phyloP scores from a whole-genome alignment of 2,888 invertebrate species.

The Hyles lineata region DNA sequence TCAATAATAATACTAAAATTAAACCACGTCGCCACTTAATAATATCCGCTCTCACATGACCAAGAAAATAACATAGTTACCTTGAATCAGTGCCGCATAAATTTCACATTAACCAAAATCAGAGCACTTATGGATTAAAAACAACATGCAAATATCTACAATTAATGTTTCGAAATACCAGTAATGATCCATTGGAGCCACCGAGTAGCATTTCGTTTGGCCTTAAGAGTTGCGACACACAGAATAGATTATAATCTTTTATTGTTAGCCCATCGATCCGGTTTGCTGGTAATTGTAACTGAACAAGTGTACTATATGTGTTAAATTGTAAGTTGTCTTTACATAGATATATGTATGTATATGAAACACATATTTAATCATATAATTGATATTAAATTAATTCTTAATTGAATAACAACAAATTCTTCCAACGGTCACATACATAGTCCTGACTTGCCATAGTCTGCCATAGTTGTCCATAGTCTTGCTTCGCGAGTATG shows the following conservation, averaged over 20 bases:
- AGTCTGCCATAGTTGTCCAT: no score
- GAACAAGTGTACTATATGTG: neutral
- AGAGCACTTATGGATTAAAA: slow-evolving; percentile 26
- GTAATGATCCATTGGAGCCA: slow-evolving; percentile 66
- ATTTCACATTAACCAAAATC: slow-evolving; percentile 28
- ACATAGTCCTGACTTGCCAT: no score
- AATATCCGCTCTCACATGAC: neutral
- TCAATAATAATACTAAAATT: no score
- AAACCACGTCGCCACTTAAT: no score
- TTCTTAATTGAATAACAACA: no score
- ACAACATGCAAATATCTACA: slow-evolving; percentile 20
- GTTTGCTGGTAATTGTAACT: neutral
- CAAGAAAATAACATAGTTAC: neutral
- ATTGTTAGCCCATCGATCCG: slow-evolving; percentile 24
- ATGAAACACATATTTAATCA: no score
- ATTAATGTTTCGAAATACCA: slow-evolving; percentile 28
- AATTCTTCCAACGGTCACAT: no score
- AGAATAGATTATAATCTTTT: slow-evolving; percentile 24
- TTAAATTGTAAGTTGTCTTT: neutral
- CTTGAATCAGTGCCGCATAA: neutral
- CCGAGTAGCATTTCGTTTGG: slow-evolving; percentile 73
- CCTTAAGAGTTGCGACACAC: slow-evolving; percentile 70
- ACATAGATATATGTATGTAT: no score
- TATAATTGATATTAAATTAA: no score
- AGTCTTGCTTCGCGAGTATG: no score